A percentile compares a stretch with the other conserved stretches of the same genome.
phyloP scores from a whole-genome alignment of 2,113 vertebrate genomes.

The Accipiter virgatus region DNA sequence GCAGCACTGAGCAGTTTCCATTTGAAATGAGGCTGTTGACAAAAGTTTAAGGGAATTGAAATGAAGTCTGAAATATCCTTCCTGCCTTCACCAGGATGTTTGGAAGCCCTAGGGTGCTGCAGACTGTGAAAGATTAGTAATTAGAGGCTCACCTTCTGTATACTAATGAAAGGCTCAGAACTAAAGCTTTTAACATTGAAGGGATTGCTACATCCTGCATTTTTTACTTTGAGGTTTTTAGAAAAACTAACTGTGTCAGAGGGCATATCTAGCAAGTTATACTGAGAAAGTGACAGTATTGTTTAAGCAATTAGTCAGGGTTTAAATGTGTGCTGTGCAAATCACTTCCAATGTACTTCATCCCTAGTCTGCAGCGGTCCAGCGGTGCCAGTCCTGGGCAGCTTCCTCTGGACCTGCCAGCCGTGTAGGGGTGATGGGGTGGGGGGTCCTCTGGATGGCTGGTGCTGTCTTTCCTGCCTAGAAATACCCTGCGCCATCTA shows the following conservation, averaged over 20 bases:
- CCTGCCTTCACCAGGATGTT: conserved; percentile 57
- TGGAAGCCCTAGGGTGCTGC: conserved; percentile 61
- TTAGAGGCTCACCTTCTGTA: conserved; percentile 61
- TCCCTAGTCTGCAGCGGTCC: fast-evolving
- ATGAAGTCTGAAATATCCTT: conserved; percentile 63
- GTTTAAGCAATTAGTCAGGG: not conserved
- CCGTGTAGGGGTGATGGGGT: fast-evolving
- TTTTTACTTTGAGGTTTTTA: conserved; percentile 36
- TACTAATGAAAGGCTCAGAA: conserved; percentile 61
- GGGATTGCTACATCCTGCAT: conserved; percentile 16
- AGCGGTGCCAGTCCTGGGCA: not conserved
- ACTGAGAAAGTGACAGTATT: not conserved
- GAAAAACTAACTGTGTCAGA: conserved; percentile 25
- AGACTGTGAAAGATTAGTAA: conserved; percentile 62
- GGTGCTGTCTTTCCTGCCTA: not conserved
- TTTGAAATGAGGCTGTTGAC: conserved; percentile 45
- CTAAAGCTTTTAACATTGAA: conserved; percentile 32
- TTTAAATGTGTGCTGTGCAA: not conserved
- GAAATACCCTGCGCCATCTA: no score
- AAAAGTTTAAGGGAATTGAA: conserved; percentile 65
- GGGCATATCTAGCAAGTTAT: not conserved
- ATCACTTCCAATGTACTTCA: not conserved
- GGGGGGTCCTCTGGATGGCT: not conserved
- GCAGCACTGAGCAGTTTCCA: not conserved
- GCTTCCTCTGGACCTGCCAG: not conserved